phyloP scores from a whole-genome alignment of 2,888 invertebrate species.

The Apomyelois bistriatella region DNA sequence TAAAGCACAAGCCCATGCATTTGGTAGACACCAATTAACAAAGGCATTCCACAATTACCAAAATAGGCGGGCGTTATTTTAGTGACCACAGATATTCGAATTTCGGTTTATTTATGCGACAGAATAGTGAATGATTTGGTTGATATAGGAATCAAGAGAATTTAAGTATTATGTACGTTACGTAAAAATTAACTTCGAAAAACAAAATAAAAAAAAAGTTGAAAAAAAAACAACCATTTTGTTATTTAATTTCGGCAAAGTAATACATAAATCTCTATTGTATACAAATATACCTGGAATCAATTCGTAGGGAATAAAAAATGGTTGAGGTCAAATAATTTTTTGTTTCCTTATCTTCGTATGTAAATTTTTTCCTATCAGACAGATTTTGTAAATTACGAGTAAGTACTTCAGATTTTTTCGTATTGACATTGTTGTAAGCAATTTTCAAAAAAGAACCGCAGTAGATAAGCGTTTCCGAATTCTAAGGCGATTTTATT shows the following conservation, averaged over 20 bases:
- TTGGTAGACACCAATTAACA: background rate
- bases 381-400: background rate
- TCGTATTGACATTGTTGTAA: no score
- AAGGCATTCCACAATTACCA: background rate
- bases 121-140: no score
- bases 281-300: background rate
- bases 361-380: conserved; percentile 6
- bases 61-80: background rate
- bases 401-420: no score
- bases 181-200: no score
- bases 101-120: background rate
- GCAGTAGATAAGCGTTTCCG: no score
- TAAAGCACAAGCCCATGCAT: background rate
- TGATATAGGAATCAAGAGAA: no score
- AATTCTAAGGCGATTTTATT: no score
- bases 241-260: no score
- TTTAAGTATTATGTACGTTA: no score
- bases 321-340: conserved; percentile 1
- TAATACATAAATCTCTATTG: background rate
- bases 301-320: background rate
- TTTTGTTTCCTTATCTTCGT: conserved; percentile 7
- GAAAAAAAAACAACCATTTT: no score
- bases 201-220: no score
- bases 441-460: no score
- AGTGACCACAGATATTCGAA: background rate